Conservation (phyloP, 1,140 invertebrate species). For the Xylocopa sonorina region DNA sequence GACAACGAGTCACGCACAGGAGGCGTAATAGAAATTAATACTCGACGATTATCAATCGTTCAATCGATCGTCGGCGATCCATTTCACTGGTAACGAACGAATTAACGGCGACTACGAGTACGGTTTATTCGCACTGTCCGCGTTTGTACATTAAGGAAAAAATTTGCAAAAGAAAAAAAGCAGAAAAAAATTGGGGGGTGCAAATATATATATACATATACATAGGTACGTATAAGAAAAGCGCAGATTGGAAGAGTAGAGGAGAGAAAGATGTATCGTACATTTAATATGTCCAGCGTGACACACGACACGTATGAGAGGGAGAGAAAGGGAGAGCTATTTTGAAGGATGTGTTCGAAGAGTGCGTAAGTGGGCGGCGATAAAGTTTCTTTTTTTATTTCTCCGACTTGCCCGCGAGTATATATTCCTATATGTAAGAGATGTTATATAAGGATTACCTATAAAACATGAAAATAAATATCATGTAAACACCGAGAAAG, state of each 20-base stretch:
- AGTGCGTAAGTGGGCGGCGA: constrained; percentile 66
- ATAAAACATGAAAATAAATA: constrained; percentile 71
- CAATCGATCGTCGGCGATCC: constrained; percentile 27
- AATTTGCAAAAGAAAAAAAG: constrained; percentile 45
- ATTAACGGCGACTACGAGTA: constrained; percentile 53
- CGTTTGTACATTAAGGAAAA: constrained; percentile 68
- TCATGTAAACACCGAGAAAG: constrained; percentile 68
- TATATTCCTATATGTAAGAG: constrained; percentile 71
- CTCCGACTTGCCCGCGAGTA: constrained; percentile 71
- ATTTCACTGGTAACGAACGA: constrained; percentile 40
- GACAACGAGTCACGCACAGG: constrained; percentile 59
- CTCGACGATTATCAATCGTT: constrained; percentile 25
- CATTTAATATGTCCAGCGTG: not conserved
- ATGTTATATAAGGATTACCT: constrained; percentile 69
- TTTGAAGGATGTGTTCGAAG: constrained; percentile 43
- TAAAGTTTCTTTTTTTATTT: constrained; percentile 72
- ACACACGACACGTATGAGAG: constrained; percentile 16
- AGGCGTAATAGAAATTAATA: constrained; percentile 49
- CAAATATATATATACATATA: too few species aligned
- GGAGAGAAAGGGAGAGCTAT: constrained; percentile 44
- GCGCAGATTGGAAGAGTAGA: constrained; percentile 34
- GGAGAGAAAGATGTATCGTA: constrained; percentile 42
- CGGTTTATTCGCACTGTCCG: constrained; percentile 67
- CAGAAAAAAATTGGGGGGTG: not conserved
- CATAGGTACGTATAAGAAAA: too few species aligned